These are phyloP conservation scores for Tokudaia tokunoshimensis DNA, from an alignment of 2,797 vertebrate species.

Conservation along the genomic window DNA sequence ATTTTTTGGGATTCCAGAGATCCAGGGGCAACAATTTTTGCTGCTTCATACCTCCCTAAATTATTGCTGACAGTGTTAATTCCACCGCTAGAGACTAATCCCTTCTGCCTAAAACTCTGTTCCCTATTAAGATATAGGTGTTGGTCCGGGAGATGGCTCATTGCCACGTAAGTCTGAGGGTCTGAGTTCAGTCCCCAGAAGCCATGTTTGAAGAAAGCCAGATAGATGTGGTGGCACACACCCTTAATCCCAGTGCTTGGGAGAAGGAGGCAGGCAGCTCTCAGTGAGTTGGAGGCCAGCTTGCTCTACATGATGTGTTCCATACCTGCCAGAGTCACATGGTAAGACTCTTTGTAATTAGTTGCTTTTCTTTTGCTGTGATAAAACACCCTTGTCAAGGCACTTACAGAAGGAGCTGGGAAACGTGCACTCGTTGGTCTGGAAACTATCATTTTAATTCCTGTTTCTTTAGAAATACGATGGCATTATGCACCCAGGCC, in stretches of 20 bases:
- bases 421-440: background rate
- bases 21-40: conserved; percentile 62
- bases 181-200: background rate
- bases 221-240: rapidly evolving
- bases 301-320: background rate
- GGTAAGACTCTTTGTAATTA: background rate
- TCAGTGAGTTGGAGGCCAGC: background rate
- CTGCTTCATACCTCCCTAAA: conserved; percentile 59
- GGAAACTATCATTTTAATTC: background rate
- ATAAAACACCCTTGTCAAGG: background rate
- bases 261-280: background rate
- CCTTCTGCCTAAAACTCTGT: conserved; percentile 65
- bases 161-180: background rate
- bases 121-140: conserved; percentile 69
- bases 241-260: background rate
- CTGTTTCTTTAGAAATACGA: background rate
- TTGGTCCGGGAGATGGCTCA: background rate
- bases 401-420: background rate
- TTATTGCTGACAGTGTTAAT: conserved; percentile 73
- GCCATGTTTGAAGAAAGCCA: background rate
- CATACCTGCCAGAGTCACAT: background rate
- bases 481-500: background rate
- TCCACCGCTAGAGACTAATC: conserved; percentile 70
- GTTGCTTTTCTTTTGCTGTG: background rate
- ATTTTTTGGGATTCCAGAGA: conserved; percentile 64